These are phyloP conservation scores for Micromys minutus DNA, from an alignment of 2,113 vertebrate genomes.

Conservation along the genomic window DNA sequence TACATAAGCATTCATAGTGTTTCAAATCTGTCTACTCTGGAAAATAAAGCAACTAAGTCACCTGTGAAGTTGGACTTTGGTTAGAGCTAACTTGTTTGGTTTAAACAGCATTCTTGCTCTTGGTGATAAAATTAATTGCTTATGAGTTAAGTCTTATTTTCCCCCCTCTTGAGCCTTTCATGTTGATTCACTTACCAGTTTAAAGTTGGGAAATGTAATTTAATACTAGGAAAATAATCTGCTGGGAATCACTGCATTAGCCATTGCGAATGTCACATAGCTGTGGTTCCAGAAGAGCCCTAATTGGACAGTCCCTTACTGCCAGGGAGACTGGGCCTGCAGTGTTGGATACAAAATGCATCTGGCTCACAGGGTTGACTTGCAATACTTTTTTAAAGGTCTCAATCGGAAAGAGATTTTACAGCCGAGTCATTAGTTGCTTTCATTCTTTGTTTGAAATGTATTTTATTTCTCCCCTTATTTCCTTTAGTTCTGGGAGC, in stretches of 20 bases:
- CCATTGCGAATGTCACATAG: not conserved
- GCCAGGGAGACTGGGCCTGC: not conserved
- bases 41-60: slow-evolving; percentile 10
- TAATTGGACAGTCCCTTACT: not conserved
- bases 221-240: not conserved
- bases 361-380: not conserved
- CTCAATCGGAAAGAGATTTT: not conserved
- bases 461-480: not conserved
- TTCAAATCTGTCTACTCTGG: not conserved
- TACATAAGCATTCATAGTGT: not conserved
- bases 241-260: not conserved
- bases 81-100: not conserved
- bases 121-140: not conserved
- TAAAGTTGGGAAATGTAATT: not conserved
- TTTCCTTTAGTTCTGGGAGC: not conserved
- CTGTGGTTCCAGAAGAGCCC: not conserved
- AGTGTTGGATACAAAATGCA: not conserved
- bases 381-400: slow-evolving; percentile 18
- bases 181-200: not conserved
- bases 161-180: not conserved
- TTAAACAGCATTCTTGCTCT: not conserved
- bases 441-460: slow-evolving; percentile 24
- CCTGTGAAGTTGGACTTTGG: not conserved
- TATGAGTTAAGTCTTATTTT: not conserved
- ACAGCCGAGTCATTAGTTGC: not conserved